A percentile compares a stretch with the other conserved stretches of the same genome.
These are phyloP conservation scores for Ectropis grisescens DNA, from an alignment of 1,140 invertebrate species.

Conservation along the genomic window DNA sequence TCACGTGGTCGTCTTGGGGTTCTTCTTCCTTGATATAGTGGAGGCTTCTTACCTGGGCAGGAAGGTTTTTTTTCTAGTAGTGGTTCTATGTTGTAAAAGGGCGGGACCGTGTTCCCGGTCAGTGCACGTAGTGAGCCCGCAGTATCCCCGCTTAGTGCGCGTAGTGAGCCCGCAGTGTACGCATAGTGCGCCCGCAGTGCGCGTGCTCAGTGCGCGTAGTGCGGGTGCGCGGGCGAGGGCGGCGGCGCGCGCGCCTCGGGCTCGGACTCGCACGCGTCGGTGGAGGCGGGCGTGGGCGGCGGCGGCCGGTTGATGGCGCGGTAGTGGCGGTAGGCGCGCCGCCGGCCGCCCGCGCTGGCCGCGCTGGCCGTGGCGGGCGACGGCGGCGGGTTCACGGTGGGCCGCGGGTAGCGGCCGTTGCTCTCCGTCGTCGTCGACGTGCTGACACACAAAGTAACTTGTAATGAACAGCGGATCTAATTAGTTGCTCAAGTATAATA, in stretches of 20 bases:
- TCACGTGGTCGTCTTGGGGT: too few relatives aligned
- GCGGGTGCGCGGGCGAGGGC: conserved; percentile 84
- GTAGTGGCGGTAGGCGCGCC: conserved; percentile 82
- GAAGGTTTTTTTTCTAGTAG: too few relatives aligned
- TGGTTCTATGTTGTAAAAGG: too few relatives aligned
- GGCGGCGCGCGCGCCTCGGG: conserved; percentile 76
- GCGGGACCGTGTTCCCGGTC: too few relatives aligned
- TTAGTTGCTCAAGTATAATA: too few relatives aligned
- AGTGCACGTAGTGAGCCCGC: too few relatives aligned
- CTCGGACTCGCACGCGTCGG: conserved; percentile 92
- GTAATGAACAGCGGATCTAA: too few relatives aligned
- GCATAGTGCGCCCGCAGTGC: too few relatives aligned
- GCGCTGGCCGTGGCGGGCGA: conserved; percentile 83
- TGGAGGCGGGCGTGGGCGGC: conserved; percentile 94
- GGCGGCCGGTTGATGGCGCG: conserved; percentile 87
- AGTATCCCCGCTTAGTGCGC: neutral
- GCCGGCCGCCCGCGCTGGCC: conserved; percentile 77
- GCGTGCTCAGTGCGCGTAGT: too few relatives aligned
- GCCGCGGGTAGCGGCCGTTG: conserved; percentile 77
- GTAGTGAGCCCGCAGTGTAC: too few relatives aligned
- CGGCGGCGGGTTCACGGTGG: conserved; percentile 90
- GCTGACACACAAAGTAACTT: too few relatives aligned
- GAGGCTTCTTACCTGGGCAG: too few relatives aligned
- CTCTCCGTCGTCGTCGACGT: conserved; percentile 40
- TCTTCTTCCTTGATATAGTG: conserved; percentile 4